phyloP scores from a whole-genome alignment of 1,140 invertebrate species.

The Monomorium pharaonis region DNA sequence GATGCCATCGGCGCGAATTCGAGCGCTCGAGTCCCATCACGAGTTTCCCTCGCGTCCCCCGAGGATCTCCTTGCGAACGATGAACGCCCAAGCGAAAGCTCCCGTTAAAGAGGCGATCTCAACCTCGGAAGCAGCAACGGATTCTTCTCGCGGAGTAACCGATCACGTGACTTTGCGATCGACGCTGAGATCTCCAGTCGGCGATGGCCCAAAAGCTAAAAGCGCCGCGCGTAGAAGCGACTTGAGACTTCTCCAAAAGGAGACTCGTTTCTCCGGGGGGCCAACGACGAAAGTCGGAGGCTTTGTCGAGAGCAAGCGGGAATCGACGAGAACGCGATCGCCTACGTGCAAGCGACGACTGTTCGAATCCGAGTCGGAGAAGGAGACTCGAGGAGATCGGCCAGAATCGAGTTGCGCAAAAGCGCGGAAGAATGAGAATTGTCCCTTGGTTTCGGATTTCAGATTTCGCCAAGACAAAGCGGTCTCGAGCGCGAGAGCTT shows the following conservation, averaged over 20 bases:
- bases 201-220: not conserved
- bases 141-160: not conserved
- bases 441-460: not conserved
- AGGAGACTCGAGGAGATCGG: not conserved
- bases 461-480: constrained; percentile 8
- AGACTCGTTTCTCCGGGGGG: constrained; percentile 4
- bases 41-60: constrained; percentile 1
- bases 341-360: constrained; percentile 68
- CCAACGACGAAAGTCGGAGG: constrained; percentile 29
- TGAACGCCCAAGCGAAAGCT: not conserved
- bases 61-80: constrained; percentile 21
- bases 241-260: not conserved
- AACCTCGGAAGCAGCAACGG: not conserved
- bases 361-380: constrained; percentile 64
- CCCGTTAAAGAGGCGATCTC: not conserved
- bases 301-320: constrained; percentile 51
- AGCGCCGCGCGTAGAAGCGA: not conserved
- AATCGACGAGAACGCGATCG: constrained; percentile 31
- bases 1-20: constrained; percentile 66
- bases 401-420: constrained; percentile 8
- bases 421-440: constrained; percentile 16
- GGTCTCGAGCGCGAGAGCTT: not conserved
- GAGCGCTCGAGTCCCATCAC: constrained; percentile 12
- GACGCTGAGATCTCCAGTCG: not conserved
- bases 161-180: not conserved